Conservation (phyloP, 2,113 vertebrate genomes). For the Bagarius yarrelli region DNA sequence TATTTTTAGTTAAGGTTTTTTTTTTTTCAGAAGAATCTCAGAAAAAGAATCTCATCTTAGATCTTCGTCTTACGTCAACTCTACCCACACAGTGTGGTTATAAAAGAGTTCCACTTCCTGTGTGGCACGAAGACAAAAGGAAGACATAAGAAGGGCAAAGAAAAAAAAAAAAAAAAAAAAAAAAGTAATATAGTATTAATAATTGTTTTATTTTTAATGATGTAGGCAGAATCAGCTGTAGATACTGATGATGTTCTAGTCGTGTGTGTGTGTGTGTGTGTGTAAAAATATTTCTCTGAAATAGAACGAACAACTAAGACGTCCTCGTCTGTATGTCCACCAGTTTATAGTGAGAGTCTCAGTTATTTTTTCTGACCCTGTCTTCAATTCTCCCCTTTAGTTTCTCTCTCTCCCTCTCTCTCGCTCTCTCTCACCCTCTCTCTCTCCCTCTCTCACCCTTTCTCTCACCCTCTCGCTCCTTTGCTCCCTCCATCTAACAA, state of each 20-base stretch:
- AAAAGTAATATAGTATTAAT: background rate
- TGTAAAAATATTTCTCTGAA: conserved; percentile 1
- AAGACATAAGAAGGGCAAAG: background rate
- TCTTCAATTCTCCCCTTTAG: background rate
- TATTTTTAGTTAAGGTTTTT: conserved; percentile 17
- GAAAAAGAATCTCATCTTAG: conserved; percentile 36
- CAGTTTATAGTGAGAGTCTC: conserved; percentile 47
- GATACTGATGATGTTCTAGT: background rate
- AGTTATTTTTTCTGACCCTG: too few species aligned
- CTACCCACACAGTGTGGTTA: conserved; percentile 32
- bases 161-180: background rate
- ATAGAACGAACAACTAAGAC: background rate
- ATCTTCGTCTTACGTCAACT: conserved; percentile 34
- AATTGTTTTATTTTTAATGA: too few species aligned
- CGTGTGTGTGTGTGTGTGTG: background rate
- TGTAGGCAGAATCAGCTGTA: background rate
- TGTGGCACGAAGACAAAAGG: background rate
- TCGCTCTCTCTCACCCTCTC: too few species aligned
- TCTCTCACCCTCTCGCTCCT: too few species aligned
- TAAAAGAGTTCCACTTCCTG: conserved; percentile 23
- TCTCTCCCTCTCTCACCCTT: too few species aligned
- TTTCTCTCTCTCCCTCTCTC: background rate
- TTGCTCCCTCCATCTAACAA: too few species aligned
- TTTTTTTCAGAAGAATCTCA: conserved; percentile 18
- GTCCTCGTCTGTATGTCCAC: background rate